Evolutionary conservation across 2,888 invertebrate species (phyloP).

Genomic region (Sisyra terminalis): DNA sequence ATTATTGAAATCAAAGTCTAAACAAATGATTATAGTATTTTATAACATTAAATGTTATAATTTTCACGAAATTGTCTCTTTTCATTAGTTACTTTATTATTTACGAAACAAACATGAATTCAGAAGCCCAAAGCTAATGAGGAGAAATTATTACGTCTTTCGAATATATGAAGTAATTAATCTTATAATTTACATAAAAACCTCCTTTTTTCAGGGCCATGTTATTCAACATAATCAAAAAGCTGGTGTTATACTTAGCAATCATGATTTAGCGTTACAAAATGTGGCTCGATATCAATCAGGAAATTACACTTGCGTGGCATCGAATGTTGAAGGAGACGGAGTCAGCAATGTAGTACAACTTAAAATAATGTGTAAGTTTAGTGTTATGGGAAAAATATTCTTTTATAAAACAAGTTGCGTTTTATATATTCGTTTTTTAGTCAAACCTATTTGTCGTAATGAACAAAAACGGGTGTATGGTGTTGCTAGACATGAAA

Average conservation of each 20-base stretch:
- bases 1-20: too few relatives aligned
- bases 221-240: constrained; percentile 73
- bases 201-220: constrained; percentile 44
- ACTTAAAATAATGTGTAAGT: constrained; percentile 85
- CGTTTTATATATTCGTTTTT: constrained; percentile 11
- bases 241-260: constrained; percentile 74
- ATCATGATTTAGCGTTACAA: constrained; percentile 66
- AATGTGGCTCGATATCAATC: constrained; percentile 64
- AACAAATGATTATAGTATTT: too few relatives aligned
- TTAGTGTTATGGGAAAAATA: constrained; percentile 10
- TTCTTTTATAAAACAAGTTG: too few relatives aligned
- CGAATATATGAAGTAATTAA: too few relatives aligned
- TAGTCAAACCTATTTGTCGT: constrained; percentile 74
- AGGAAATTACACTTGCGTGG: constrained; percentile 77
- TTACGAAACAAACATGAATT: too few relatives aligned
- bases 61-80: too few relatives aligned
- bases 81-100: too few relatives aligned
- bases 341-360: constrained; percentile 67
- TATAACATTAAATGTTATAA: too few relatives aligned
- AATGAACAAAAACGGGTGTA: constrained; percentile 60
- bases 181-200: too few relatives aligned
- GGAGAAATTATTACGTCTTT: too few relatives aligned
- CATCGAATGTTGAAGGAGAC: constrained; percentile 83
- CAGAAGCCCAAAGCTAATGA: too few relatives aligned
- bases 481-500: constrained; percentile 68